Percentiles rank a stretch among this genome's conserved stretches.
Conservation (phyloP, 2,797 vertebrate genomes). For the Ptychadena robeensis region DNA sequence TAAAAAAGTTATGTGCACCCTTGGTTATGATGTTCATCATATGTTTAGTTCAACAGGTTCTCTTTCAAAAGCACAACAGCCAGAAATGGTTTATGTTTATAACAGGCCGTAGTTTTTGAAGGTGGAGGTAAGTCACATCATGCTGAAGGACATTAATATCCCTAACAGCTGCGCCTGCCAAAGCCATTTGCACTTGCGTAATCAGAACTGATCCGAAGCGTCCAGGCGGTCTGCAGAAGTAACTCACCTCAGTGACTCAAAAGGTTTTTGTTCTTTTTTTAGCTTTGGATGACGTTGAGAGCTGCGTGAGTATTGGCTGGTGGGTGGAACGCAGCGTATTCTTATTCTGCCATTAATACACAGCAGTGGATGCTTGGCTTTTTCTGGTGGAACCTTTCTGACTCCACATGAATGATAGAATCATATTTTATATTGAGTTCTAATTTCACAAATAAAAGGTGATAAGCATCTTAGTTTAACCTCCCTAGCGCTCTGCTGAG, state of each 20-base stretch:
- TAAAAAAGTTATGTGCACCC: no score
- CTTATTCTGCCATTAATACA: not conserved
- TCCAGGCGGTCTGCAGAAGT: not conserved
- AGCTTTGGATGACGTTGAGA: slow-evolving; percentile 4
- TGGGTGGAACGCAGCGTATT: slow-evolving; percentile 6
- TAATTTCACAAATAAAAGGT: not conserved
- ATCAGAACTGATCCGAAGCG: not conserved
- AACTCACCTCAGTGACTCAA: slow-evolving; percentile 3
- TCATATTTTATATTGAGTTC: no score
- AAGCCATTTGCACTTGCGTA: not conserved
- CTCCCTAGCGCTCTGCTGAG: no score
- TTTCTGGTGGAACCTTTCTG: not conserved
- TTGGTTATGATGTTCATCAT: no score
- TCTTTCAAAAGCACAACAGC: not conserved
- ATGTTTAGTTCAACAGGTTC: not conserved
- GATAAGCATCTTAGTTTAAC: not conserved
- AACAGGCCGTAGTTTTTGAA: not conserved
- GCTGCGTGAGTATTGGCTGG: not conserved
- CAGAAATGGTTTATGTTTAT: not conserved
- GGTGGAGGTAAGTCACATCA: not conserved
- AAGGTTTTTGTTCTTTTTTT: slow-evolving; percentile 34
- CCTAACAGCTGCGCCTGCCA: not conserved
- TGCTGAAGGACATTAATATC: not conserved
- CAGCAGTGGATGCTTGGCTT: not conserved
- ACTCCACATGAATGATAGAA: not conserved